A percentile compares a stretch with the other conserved stretches of the same genome.
Conservation (phyloP, 2,113 vertebrate species). For the Uropsilus gracilis region DNA sequence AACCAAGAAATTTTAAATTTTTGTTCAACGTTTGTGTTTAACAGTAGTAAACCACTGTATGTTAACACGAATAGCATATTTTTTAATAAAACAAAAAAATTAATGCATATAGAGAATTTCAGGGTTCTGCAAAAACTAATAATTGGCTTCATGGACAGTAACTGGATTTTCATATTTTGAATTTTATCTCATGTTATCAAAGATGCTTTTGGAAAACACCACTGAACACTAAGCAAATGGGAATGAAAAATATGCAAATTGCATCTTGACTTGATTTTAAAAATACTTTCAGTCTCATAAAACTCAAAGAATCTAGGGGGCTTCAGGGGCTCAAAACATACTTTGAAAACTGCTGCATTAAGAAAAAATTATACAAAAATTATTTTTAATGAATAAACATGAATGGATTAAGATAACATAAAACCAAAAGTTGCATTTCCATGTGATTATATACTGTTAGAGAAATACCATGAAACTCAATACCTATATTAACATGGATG, state of each 20-base stretch:
- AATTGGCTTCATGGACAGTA: background rate
- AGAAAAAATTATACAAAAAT: background rate
- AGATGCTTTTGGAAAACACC: background rate
- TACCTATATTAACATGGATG: too few species aligned
- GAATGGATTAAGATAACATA: conserved; percentile 31
- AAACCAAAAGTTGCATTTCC: background rate
- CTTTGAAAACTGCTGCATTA: background rate
- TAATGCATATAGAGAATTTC: background rate
- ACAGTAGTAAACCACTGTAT: background rate
- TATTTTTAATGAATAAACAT: background rate
- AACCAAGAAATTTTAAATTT: background rate
- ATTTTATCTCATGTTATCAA: background rate
- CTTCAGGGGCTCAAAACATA: background rate
- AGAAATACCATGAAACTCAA: background rate
- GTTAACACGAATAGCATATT: background rate
- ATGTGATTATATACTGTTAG: background rate
- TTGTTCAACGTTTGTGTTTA: background rate
- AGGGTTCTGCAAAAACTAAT: background rate
- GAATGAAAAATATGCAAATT: background rate
- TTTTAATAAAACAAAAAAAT: background rate
- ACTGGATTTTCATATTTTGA: background rate
- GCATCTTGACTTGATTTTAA: background rate
- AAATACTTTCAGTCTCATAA: background rate
- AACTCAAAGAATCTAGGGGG: background rate
- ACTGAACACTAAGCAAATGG: background rate